A percentile compares a stretch with the other conserved stretches of the same genome.
phyloP scores from a whole-genome alignment of 2,797 vertebrate species.

The Sebastiscus albofasciatus region DNA sequence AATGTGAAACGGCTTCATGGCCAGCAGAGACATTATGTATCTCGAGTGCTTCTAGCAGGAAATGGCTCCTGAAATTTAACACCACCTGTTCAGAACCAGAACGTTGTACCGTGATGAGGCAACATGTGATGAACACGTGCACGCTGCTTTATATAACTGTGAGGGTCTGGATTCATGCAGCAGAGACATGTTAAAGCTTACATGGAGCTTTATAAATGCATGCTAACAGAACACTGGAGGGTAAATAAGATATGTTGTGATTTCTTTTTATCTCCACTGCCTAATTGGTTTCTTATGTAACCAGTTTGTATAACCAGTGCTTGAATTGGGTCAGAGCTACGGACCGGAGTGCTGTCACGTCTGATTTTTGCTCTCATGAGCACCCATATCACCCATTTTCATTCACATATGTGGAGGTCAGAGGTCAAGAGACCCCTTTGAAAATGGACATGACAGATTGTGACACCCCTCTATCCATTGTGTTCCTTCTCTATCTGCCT shows the following conservation, averaged over 20 bases:
- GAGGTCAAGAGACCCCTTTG: too few relatives aligned
- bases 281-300: conserved; percentile 2
- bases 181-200: not conserved
- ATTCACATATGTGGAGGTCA: not conserved
- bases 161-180: not conserved
- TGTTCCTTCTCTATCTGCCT: not conserved
- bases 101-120: not conserved
- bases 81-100: not conserved
- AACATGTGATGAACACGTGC: not conserved
- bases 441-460: too few relatives aligned
- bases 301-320: not conserved
- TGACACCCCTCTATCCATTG: too few relatives aligned
- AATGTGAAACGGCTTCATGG: conserved; percentile 12
- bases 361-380: not conserved
- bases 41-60: conserved; percentile 29
- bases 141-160: not conserved
- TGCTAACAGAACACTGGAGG: not conserved
- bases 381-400: not conserved
- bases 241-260: not conserved
- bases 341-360: not conserved
- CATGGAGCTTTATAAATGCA: not conserved
- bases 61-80: not conserved
- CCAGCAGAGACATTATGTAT: conserved; percentile 9
- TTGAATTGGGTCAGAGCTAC: not conserved
- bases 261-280: not conserved